These are phyloP conservation scores for Popillia japonica DNA, from an alignment of 1,140 invertebrate species.

Conservation along the genomic window DNA sequence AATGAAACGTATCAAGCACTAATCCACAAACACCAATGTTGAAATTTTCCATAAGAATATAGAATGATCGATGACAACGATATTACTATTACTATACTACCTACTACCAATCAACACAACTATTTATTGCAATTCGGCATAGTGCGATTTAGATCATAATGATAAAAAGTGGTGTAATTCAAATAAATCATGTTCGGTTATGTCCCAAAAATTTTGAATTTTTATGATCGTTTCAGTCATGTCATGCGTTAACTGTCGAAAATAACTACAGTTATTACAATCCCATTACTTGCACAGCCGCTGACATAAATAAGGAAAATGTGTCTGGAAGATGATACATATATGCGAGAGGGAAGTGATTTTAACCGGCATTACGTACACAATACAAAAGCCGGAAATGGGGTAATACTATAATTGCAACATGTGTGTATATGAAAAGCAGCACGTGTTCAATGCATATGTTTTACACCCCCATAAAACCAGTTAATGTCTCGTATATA, in stretches of 20 bases:
- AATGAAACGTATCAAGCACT: too few relatives aligned
- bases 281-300: neutral
- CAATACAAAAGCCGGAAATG: conserved; percentile 26
- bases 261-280: neutral
- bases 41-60: too few relatives aligned
- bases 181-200: neutral
- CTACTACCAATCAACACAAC: too few relatives aligned
- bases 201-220: neutral
- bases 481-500: conserved; percentile 9
- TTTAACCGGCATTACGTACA: neutral
- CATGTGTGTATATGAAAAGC: neutral
- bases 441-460: conserved; percentile 16
- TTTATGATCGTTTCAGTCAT: neutral
- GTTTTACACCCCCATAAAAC: conserved; percentile 34
- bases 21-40: too few relatives aligned
- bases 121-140: too few relatives aligned
- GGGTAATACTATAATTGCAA: conserved; percentile 26
- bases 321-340: neutral
- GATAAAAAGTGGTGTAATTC: neutral
- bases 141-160: too few relatives aligned
- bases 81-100: too few relatives aligned
- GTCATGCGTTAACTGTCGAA: neutral
- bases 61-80: too few relatives aligned
- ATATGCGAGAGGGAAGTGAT: neutral
- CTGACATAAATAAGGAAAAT: conserved; percentile 5